Evolutionary conservation across 2,113 vertebrate genomes (phyloP).

Genomic region (Gallinago undulata): DNA sequence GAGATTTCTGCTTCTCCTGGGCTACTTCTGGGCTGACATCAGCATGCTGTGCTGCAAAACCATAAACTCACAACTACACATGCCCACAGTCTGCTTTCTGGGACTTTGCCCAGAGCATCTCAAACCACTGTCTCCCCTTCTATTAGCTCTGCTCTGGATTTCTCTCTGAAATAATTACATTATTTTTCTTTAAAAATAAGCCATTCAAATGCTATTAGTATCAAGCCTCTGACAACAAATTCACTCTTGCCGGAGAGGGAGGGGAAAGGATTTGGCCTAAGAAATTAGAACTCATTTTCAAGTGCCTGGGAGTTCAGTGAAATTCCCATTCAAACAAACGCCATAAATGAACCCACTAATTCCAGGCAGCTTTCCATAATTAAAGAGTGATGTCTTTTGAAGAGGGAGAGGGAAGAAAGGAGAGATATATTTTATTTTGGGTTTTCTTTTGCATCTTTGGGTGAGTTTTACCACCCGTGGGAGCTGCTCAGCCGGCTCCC

Average conservation of each 20-base stretch:
- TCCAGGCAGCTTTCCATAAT: background rate
- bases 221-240: background rate
- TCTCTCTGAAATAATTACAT: background rate
- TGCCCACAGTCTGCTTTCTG: background rate
- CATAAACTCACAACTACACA: background rate
- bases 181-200: constrained; percentile 19
- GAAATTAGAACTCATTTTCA: background rate
- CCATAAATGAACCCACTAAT: background rate
- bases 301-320: background rate
- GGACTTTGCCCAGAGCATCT: background rate
- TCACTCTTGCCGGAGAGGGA: background rate
- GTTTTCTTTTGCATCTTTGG: background rate
- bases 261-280: background rate
- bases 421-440: background rate
- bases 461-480: background rate
- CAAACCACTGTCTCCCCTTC: background rate
- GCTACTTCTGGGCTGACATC: background rate
- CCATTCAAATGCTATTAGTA: background rate
- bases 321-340: background rate
- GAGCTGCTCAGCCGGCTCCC: background rate
- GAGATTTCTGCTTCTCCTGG: background rate
- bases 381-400: background rate
- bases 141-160: background rate
- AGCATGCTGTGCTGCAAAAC: background rate
- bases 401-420: background rate